Evolutionary conservation across 2,888 invertebrate species (phyloP).

Genomic region (Lacanobia wlatinum): DNA sequence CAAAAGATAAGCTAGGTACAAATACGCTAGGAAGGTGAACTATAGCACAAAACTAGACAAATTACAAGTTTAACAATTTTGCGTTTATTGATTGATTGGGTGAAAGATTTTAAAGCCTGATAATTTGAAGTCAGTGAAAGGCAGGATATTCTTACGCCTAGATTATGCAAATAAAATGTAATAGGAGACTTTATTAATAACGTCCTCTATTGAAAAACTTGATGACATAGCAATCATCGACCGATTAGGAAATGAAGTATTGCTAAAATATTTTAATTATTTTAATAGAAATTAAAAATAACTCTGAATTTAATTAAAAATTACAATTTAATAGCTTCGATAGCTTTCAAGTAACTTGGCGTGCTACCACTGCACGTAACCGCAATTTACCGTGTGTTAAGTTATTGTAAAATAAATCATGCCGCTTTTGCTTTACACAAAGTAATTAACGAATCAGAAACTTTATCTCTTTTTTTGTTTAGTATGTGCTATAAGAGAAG

Average conservation of each 20-base stretch:
- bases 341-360: slow-evolving; percentile 31
- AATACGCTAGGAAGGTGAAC: neutral
- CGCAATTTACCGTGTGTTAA: neutral
- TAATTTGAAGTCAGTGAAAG: slow-evolving; percentile 38
- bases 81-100: neutral
- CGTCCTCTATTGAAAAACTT: slow-evolving; percentile 29
- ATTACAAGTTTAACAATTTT: neutral
- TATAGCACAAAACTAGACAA: neutral
- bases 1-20: neutral
- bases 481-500: neutral
- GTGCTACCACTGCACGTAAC: no score
- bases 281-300: neutral
- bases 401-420: neutral
- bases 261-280: slow-evolving; percentile 9
- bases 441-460: neutral
- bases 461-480: neutral
- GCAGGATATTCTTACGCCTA: slow-evolving; percentile 11
- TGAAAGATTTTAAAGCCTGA: slow-evolving; percentile 11
- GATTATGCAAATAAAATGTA: slow-evolving; percentile 45
- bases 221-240: slow-evolving; percentile 26
- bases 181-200: slow-evolving; percentile 29
- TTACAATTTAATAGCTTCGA: neutral
- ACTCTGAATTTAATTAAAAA: neutral
- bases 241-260: slow-evolving; percentile 41
- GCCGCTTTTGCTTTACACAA: neutral